Percentiles rank a stretch among this genome's conserved stretches.
phyloP scores from a whole-genome alignment of 2,888 invertebrate species.

The Epiblema foenella region DNA sequence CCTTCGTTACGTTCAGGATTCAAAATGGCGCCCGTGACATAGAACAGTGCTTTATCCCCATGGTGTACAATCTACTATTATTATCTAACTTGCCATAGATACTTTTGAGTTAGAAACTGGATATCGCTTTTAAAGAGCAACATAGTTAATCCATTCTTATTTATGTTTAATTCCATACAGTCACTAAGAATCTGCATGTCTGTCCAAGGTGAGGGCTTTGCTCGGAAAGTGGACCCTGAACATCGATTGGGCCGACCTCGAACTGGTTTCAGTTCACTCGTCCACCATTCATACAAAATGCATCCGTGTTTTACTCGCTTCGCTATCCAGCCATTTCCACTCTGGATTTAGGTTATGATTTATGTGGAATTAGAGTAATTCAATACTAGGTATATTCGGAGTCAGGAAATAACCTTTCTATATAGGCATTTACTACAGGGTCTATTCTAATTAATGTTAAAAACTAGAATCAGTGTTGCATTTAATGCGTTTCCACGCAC shows the following conservation, averaged over 20 bases:
- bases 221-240: conserved; percentile 19
- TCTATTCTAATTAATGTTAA: too few species aligned
- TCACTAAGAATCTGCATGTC: conserved; percentile 2
- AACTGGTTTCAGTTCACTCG: conserved; percentile 23
- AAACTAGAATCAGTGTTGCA: too few species aligned
- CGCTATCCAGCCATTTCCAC: neutral
- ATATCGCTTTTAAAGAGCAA: too few species aligned
- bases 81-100: too few species aligned
- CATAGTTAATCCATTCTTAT: neutral
- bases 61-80: too few species aligned
- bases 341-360: neutral
- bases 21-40: too few species aligned
- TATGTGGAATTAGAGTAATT: neutral
- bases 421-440: too few species aligned
- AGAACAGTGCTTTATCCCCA: too few species aligned
- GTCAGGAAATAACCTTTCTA: too few species aligned
- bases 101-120: too few species aligned
- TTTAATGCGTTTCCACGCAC: too few species aligned
- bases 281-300: conserved; percentile 2
- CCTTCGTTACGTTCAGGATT: too few species aligned
- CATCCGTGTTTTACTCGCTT: neutral
- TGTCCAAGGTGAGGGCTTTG: conserved; percentile 27
- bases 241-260: conserved; percentile 28
- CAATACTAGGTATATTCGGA: neutral
- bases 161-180: neutral